These are phyloP conservation scores for Herpailurus yagouaroundi DNA, from an alignment of 2,113 vertebrate species.

Conservation along the genomic window DNA sequence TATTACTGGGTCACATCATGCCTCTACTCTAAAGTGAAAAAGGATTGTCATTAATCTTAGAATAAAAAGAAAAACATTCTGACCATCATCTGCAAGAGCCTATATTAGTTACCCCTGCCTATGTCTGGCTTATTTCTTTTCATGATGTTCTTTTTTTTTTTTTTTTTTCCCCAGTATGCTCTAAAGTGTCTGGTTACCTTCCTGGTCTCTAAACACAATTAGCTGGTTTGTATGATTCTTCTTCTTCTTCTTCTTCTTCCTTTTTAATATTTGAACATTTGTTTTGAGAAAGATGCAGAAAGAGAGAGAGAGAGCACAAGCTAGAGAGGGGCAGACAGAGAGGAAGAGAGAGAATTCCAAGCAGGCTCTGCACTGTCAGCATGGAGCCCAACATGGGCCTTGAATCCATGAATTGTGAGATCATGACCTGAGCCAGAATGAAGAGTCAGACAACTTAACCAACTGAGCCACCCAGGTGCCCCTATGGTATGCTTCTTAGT, in stretches of 20 bases:
- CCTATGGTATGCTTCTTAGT: not conserved
- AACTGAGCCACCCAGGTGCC: too few species aligned
- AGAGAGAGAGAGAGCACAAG: too few species aligned
- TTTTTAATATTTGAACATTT: too few species aligned
- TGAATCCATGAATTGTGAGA: too few species aligned
- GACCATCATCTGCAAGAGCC: not conserved
- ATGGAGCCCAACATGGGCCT: too few species aligned
- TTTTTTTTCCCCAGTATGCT: accelerated
- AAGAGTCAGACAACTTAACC: too few species aligned
- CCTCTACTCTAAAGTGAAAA: not conserved
- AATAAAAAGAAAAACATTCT: not conserved
- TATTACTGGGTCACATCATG: not conserved
- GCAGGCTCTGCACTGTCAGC: too few species aligned
- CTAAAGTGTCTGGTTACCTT: not conserved
- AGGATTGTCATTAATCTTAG: not conserved
- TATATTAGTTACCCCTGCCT: not conserved
- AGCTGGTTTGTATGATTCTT: not conserved
- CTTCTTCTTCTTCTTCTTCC: too few species aligned
- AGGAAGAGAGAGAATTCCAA: too few species aligned
- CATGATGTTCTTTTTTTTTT: not conserved
- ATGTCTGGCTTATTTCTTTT: not conserved
- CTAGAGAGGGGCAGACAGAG: too few species aligned
- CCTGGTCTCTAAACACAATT: not conserved
- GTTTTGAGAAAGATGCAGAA: too few species aligned
- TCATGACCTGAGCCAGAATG: too few species aligned